A percentile compares a stretch with the other conserved stretches of the same genome.
These are phyloP conservation scores for Mesodorylaimus sp. DNA, from an alignment of 2,888 invertebrate species.

Conservation along the genomic window DNA sequence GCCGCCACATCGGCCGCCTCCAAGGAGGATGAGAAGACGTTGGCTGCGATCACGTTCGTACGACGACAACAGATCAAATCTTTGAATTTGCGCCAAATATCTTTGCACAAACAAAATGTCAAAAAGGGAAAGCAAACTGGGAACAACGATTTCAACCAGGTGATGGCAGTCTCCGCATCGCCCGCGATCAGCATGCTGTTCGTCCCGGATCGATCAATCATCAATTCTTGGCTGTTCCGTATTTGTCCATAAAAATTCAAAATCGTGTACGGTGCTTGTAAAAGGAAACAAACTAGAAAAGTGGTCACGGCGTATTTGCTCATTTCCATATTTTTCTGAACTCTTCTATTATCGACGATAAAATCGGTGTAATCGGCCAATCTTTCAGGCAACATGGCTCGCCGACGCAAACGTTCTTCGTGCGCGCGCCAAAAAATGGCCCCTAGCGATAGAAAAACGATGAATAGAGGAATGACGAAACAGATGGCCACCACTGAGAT, in stretches of 20 bases:
- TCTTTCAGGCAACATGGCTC: slow-evolving; percentile 14
- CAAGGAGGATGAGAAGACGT: too few relatives aligned
- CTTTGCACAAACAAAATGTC: slow-evolving; percentile 18
- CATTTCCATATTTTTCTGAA: slow-evolving; percentile 9
- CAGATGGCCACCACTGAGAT: slow-evolving; percentile 16
- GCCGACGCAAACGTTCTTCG: slow-evolving; percentile 14
- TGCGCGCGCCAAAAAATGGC: slow-evolving; percentile 12
- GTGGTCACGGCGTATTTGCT: slow-evolving; percentile 9
- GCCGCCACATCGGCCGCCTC: too few relatives aligned
- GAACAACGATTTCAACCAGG: slow-evolving; percentile 20
- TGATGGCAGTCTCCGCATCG: slow-evolving; percentile 18
- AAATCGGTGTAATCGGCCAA: slow-evolving; percentile 9
- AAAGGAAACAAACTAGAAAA: slow-evolving; percentile 9
- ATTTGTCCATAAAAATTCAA: slow-evolving; percentile 10
- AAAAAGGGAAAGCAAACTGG: slow-evolving; percentile 17
- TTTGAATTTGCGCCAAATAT: slow-evolving; percentile 18
- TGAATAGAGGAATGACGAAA: slow-evolving; percentile 15
- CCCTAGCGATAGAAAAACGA: slow-evolving; percentile 13
- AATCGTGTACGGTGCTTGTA: slow-evolving; percentile 12
- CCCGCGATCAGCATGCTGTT: slow-evolving; percentile 3
- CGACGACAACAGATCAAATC: slow-evolving; percentile 19
- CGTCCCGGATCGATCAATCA: neutral
- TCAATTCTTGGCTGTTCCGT: neutral
- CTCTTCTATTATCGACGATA: slow-evolving; percentile 9
- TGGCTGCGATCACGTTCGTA: too few relatives aligned